Base-by-base conservation (phyloP, 2,113 vertebrate species). In the Plestiodon gilberti region DNA sequence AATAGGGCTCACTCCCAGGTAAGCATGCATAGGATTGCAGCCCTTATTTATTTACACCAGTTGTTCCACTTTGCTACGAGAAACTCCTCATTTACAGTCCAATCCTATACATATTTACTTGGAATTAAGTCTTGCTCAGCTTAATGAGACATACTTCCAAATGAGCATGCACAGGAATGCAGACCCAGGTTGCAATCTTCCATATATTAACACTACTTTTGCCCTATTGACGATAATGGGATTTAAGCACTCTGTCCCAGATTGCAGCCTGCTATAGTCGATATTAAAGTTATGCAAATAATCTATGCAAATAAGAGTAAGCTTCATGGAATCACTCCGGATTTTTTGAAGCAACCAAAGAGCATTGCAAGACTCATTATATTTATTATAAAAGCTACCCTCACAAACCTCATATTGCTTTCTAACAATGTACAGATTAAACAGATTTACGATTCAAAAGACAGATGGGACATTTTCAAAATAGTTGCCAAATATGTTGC, bases 191-290 rank as follows among this genome's bases (percentile, higher is more conserved):
- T 52, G 43, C 11, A 25, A 52, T 76, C 35, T 59, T 65, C 1
- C 59, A 28, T 35, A 62, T 6, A 43, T 33, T 40, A 38, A 55
- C 86, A 59, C 28, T 61, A 83, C 57, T 75, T 83, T 82, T 67
- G 73, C 59, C 14, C 52, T 15, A 67, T 6, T 55, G 65, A 85
- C 70, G n/a, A 61, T 28, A 71, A 69, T 61, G 6, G 33, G 62
- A 38, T 87, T 74, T 30, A 30, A 81, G 70, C 76, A 0, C 0
- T 76, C 83, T 61, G 74, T 82, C 4, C 55, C 81, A 81, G 11
- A 0, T 2, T 3, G 0, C 0, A 78, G 48, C 22, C 15, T 69
- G 52, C 8, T 61, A 3, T 62, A 85, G 0, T 15, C 0, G 14
- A 22, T 28, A 85, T 33, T 20, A 78, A 55, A 57, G 22, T 0